Evolutionary conservation across 2,797 vertebrate species (phyloP).

Genomic region (Crocidura indochinensis): DNA sequence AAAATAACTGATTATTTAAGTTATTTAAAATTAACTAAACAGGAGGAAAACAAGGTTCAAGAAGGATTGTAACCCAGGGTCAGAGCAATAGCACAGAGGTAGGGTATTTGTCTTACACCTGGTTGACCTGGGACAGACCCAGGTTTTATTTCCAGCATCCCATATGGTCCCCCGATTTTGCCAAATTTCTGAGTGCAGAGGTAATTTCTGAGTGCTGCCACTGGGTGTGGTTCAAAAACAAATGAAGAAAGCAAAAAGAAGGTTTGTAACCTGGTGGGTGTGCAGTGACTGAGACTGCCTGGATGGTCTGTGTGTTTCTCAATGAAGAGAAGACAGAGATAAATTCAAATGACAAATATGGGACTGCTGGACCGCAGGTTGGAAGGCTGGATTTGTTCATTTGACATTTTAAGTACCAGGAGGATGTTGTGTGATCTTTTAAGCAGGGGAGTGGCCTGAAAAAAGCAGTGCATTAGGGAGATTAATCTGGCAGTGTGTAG

Average conservation of each 20-base stretch:
- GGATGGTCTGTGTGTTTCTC: background rate
- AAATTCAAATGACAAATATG: background rate
- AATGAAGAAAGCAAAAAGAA: background rate
- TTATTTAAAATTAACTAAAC: background rate
- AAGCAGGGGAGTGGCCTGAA: background rate
- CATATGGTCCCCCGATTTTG: too few relatives aligned
- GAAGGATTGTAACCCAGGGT: background rate
- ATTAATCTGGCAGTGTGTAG: conserved; percentile 54
- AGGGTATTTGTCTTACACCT: too few relatives aligned
- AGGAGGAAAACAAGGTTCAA: background rate
- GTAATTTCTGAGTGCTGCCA: too few relatives aligned
- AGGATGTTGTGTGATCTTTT: background rate
- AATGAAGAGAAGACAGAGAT: background rate
- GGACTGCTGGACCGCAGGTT: background rate
- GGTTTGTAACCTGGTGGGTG: background rate
- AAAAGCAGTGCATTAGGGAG: conserved; percentile 29
- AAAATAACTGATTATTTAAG: too few relatives aligned
- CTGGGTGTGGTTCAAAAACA: too few relatives aligned
- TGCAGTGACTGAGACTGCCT: background rate
- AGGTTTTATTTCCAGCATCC: too few relatives aligned
- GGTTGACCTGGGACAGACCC: too few relatives aligned
- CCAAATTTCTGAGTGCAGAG: too few relatives aligned
- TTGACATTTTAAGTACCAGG: conserved; percentile 37
- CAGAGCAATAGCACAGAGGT: too few relatives aligned
- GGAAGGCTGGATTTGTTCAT: conserved; percentile 23